Conservation (phyloP, 2,888 invertebrate species). For the Gerris lacustris region DNA sequence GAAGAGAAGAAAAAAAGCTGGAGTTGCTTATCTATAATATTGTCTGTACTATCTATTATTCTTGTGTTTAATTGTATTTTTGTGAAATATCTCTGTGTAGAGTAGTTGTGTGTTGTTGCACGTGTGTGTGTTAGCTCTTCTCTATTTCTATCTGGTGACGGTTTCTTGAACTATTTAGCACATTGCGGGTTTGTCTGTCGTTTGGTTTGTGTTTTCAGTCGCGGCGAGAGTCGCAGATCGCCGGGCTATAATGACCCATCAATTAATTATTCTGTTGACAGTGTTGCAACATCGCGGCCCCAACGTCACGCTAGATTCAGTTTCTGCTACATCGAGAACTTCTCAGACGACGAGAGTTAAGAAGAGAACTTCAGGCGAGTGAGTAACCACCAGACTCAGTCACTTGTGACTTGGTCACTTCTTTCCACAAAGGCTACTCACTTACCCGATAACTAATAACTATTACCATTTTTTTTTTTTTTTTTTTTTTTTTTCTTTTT, state of each 20-base stretch:
- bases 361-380: too few species aligned
- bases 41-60: too few species aligned
- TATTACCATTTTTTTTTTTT: too few species aligned
- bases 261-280: conserved; percentile 25
- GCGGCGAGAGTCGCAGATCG: not conserved
- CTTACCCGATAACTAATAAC: too few species aligned
- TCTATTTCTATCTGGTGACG: not conserved
- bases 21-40: too few species aligned
- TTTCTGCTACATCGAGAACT: conserved; percentile 32
- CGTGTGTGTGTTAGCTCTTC: not conserved
- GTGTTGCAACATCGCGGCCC: conserved; percentile 27
- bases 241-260: conserved; percentile 10
- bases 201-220: not conserved
- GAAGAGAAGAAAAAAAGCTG: too few species aligned
- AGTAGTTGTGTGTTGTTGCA: not conserved
- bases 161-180: not conserved
- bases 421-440: too few species aligned
- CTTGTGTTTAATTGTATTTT: too few species aligned
- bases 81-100: too few species aligned
- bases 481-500: too few species aligned
- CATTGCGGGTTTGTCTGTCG: not conserved
- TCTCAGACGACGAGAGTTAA: conserved; percentile 30
- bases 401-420: too few species aligned
- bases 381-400: too few species aligned
- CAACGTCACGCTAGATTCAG: conserved; percentile 32